A percentile compares a stretch with the other conserved stretches of the same genome.
These are phyloP conservation scores for Sakesphorus luctuosus DNA, from an alignment of 2,113 vertebrate genomes.

Conservation along the genomic window DNA sequence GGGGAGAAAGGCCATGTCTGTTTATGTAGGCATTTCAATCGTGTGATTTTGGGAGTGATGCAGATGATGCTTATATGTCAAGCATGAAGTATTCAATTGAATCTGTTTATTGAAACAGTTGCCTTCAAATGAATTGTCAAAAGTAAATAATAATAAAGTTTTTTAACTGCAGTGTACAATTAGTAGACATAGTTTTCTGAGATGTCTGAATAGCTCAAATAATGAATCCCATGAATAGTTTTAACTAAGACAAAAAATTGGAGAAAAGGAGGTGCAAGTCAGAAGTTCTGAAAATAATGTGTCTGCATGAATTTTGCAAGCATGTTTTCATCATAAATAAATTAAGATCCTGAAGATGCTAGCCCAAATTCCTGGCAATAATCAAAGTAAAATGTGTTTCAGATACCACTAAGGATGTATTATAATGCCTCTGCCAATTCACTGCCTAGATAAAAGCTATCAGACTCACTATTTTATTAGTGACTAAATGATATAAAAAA, in stretches of 20 bases:
- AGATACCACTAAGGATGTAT: not conserved
- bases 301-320: not conserved
- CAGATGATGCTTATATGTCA: not conserved
- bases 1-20: not conserved
- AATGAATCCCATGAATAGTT: not conserved
- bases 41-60: not conserved
- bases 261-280: not conserved
- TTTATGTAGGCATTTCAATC: not conserved
- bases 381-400: not conserved
- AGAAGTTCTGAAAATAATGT: not conserved
- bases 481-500: not conserved
- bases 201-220: not conserved
- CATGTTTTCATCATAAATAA: not conserved
- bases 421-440: not conserved
- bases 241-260: not conserved
- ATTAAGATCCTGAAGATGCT: not conserved
- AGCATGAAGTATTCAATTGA: not conserved
- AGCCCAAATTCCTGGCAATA: not conserved
- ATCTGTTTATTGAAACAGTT: not conserved
- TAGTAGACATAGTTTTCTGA: not conserved
- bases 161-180: not conserved
- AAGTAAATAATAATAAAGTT: not conserved
- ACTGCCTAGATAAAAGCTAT: not conserved
- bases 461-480: not conserved
- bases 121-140: not conserved